Evolutionary conservation across 2,888 invertebrate genomes (phyloP).

Genomic region (Eumacrocentrus americanus): DNA sequence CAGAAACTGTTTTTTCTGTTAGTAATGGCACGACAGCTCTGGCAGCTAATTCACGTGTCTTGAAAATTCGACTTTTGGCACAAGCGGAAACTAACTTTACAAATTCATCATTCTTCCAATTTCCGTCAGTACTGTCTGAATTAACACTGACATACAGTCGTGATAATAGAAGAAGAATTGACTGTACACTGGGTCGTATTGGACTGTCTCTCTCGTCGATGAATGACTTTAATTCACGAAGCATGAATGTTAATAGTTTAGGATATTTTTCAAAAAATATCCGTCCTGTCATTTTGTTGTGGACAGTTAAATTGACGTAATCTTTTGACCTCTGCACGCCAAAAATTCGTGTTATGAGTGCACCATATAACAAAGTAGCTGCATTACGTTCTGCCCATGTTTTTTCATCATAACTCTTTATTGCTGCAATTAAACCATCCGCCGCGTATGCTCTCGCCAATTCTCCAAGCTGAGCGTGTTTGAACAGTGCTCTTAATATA

Average conservation of each 20-base stretch:
- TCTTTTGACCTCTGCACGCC: slow-evolving; percentile 76
- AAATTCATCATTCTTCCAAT: slow-evolving; percentile 71
- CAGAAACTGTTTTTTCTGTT: slow-evolving; percentile 54
- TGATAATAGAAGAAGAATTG: slow-evolving; percentile 77
- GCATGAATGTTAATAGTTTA: slow-evolving; percentile 67
- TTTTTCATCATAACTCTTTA: slow-evolving; percentile 74
- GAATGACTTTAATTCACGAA: slow-evolving; percentile 61
- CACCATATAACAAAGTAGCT: slow-evolving; percentile 81
- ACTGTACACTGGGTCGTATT: slow-evolving; percentile 73
- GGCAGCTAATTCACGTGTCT: slow-evolving; percentile 76
- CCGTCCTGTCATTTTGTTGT: slow-evolving; percentile 76
- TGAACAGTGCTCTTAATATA: slow-evolving; percentile 80
- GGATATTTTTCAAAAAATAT: slow-evolving; percentile 81
- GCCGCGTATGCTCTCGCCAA: slow-evolving; percentile 72
- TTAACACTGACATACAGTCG: slow-evolving; percentile 77
- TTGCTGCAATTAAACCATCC: slow-evolving; percentile 73
- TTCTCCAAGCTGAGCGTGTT: slow-evolving; percentile 78
- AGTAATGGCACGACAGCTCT: slow-evolving; percentile 71
- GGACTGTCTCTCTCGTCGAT: slow-evolving; percentile 54
- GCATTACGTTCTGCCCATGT: slow-evolving; percentile 88
- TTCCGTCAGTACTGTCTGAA: slow-evolving; percentile 71
- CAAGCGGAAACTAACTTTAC: slow-evolving; percentile 71
- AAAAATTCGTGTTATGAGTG: slow-evolving; percentile 84
- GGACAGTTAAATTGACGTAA: slow-evolving; percentile 65
- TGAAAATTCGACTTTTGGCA: slow-evolving; percentile 70